phyloP scores from a whole-genome alignment of 2,797 vertebrate genomes.

The Cyprinodon diabolis region DNA sequence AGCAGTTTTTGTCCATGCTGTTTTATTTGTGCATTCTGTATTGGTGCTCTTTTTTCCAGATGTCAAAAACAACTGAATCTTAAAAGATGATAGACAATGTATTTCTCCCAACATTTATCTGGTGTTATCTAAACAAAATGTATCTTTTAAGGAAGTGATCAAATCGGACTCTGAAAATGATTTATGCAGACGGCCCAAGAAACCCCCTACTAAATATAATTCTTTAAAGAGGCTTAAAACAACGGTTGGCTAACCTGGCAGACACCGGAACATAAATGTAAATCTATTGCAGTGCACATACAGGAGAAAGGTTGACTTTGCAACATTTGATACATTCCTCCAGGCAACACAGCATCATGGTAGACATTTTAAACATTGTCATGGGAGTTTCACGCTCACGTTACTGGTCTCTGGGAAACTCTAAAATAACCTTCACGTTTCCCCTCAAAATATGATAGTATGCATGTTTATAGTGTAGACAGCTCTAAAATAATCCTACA shows the following conservation, averaged over 20 bases:
- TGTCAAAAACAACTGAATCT: too few species aligned
- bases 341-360: not conserved
- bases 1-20: too few species aligned
- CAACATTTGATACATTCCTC: not conserved
- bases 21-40: too few species aligned
- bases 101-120: too few species aligned
- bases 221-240: too few species aligned
- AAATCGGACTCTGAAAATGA: not conserved
- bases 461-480: too few species aligned
- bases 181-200: not conserved
- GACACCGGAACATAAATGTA: not conserved
- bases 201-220: not conserved
- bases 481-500: too few species aligned
- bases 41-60: too few species aligned
- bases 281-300: not conserved
- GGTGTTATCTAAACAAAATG: not conserved
- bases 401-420: not conserved
- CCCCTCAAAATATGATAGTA: too few species aligned
- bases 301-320: not conserved
- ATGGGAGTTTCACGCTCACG: not conserved
- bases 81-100: too few species aligned
- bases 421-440: too few species aligned
- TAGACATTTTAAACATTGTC: not conserved
- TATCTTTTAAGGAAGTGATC: not conserved
- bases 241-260: too few species aligned